Evolutionary conservation across 2,113 vertebrate genomes (phyloP).

Genomic region (Rhadina sibilatrix): DNA sequence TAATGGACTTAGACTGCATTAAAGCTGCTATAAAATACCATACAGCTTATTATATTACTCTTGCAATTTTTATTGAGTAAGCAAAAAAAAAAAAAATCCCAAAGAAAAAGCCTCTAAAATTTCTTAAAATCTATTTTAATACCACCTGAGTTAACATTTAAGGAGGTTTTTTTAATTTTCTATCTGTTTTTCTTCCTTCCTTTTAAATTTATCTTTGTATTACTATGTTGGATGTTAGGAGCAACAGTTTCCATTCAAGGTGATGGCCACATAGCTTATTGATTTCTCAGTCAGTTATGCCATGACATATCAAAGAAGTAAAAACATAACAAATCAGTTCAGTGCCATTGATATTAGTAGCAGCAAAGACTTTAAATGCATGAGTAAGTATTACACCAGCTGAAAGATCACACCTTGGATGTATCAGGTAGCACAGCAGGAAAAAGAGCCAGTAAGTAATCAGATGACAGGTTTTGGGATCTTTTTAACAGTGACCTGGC

Average conservation of each 20-base stretch:
- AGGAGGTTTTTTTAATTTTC: background rate
- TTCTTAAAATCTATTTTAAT: conserved; percentile 22
- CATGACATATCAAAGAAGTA: background rate
- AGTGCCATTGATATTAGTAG: background rate
- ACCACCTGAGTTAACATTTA: background rate
- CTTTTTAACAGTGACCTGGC: background rate
- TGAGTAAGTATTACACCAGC: background rate
- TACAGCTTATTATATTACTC: background rate
- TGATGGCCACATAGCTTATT: background rate
- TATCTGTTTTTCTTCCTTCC: background rate
- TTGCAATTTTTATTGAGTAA: conserved; percentile 16
- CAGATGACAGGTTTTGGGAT: background rate
- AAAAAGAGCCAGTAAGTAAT: background rate
- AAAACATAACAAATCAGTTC: background rate
- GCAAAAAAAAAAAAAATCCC: background rate
- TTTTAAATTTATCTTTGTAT: background rate
- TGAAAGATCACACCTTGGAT: background rate
- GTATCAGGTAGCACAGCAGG: background rate
- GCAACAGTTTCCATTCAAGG: background rate
- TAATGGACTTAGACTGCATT: conserved; percentile 11
- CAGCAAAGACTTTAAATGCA: background rate
- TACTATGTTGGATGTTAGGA: background rate
- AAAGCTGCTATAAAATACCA: conserved; percentile 1
- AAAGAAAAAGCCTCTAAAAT: background rate
- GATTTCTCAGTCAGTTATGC: background rate